phyloP scores from a whole-genome alignment of 2,797 vertebrate species.

The Microctenopoma lineatum region DNA sequence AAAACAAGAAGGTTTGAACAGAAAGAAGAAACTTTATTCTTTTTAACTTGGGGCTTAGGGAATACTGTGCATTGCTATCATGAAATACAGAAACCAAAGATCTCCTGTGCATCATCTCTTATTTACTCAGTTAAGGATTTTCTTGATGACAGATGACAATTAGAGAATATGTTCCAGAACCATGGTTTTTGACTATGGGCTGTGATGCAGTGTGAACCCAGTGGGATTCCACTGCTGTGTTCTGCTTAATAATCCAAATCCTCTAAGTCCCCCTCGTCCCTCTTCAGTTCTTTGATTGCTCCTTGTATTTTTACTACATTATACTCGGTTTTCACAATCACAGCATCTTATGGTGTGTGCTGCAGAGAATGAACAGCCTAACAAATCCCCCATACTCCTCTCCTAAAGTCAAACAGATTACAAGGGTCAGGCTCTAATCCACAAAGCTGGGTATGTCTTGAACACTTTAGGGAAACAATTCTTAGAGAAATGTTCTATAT shows the following conservation, averaged over 20 bases:
- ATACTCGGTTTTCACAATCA: conserved; percentile 78
- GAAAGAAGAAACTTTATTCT: conserved; percentile 19
- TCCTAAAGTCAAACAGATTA: conserved; percentile 69
- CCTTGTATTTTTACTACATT: conserved; percentile 77
- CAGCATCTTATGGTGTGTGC: conserved; percentile 45
- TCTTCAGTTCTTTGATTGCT: conserved; percentile 78
- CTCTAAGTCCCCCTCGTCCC: conserved; percentile 77
- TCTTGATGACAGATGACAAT: conserved; percentile 76
- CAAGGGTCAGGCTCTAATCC: conserved; percentile 70
- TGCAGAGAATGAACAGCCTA: conserved; percentile 45
- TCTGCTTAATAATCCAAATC: conserved; percentile 84
- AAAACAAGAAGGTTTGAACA: conserved; percentile 36
- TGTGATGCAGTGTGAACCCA: conserved; percentile 64
- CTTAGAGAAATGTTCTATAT: conserved; percentile 28
- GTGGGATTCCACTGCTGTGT: conserved; percentile 78
- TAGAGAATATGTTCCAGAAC: conserved; percentile 74
- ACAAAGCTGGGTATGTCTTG: conserved; percentile 50
- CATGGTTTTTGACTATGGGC: conserved; percentile 65
- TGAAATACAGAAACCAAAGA: conserved; percentile 32
- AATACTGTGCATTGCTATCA: conserved; percentile 27
- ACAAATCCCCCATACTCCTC: conserved; percentile 49
- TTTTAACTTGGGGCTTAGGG: conserved; percentile 26
- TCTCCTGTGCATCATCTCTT: conserved; percentile 65
- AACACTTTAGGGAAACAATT: conserved; percentile 50
- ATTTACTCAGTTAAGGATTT: conserved; percentile 68